These are phyloP conservation scores for Drosophila punjabiensis DNA, from an alignment of 1,140 invertebrate species.

Conservation along the genomic window DNA sequence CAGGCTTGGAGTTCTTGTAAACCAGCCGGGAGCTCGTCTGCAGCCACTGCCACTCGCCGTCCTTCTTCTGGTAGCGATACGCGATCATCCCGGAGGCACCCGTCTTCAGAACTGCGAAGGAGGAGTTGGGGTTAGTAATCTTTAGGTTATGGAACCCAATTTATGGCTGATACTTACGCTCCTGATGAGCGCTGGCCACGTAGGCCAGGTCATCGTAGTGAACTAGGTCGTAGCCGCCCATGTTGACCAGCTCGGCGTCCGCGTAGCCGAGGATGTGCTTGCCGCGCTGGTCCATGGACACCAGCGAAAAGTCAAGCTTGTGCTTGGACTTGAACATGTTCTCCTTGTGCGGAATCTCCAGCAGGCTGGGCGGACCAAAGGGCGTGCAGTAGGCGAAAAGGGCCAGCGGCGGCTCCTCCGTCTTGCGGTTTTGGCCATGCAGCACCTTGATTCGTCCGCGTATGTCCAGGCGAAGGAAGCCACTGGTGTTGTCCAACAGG, in stretches of 20 bases:
- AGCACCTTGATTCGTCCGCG: constrained; percentile 97
- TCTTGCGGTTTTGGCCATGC: constrained; percentile 97
- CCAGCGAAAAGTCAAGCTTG: constrained; percentile 97
- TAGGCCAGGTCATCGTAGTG: constrained; percentile 99
- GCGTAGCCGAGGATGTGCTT: constrained; percentile 97
- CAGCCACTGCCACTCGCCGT: constrained; percentile 98
- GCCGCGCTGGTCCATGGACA: constrained; percentile 98
- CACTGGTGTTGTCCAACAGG: constrained; percentile 99
- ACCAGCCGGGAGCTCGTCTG: constrained; percentile 98
- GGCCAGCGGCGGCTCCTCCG: constrained; percentile 96
- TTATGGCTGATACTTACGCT: constrained; percentile 91
- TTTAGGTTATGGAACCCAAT: background rate
- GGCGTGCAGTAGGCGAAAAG: constrained; percentile 99
- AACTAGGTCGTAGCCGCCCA: constrained; percentile 98
- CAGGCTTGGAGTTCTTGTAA: constrained; percentile 99
- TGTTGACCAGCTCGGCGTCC: constrained; percentile 95
- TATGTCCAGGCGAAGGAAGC: constrained; percentile 98
- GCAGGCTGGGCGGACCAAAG: constrained; percentile 96
- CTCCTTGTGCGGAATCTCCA: constrained; percentile 96
- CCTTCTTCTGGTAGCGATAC: constrained; percentile 97
- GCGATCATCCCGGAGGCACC: constrained; percentile 99
- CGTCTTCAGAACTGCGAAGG: constrained; percentile 96
- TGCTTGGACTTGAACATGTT: constrained; percentile 99
- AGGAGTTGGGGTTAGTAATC: too few relatives aligned
- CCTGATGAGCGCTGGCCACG: constrained; percentile 99